Evolutionary conservation across 2,888 invertebrate genomes (phyloP), one percentile per base, ranked within the genome.

Genomic region (Campopleginae sp.): DNA sequence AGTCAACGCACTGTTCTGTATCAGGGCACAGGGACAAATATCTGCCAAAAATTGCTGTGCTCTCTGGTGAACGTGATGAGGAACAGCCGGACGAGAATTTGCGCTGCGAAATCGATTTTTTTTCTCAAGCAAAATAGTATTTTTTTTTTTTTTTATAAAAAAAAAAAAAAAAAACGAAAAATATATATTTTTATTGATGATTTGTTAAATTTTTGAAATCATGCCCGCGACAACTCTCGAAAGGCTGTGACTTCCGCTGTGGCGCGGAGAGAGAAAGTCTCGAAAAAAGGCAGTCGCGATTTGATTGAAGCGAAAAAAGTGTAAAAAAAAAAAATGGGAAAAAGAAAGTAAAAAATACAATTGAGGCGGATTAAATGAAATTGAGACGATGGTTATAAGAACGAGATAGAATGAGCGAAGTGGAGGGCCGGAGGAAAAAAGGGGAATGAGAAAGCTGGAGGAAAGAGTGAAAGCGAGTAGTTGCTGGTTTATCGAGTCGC

Each of bases 401-500:
- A 86, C 54, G 65, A 70, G 80, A 58, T 42, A 61, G 27, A 61
- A 33, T 42, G 72, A 51, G 48, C 7, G 38, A 38, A 58, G 46
- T 46, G 70, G 31, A 48, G 38, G 65, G 12, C 42, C 33, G 63
- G 80, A 27, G 48, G 44, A 31, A 19, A 31, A 70, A 54, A 31
- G 19, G 54, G 80, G 74, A 27, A 68, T 17, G 75, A 72, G 81
- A 61, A 68, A 65, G 42, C 78, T 65, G 70, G 80, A 71, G 81
- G 51, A 86, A 65, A 70, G 79, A 80, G 84, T 75, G 87, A 86
- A 83, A 86, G 85, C 86, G 83, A 87, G 88, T 82, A 91, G 91
- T 89, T 90, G 92, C 91, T 92, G 92, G 91, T 92, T 93, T 93
- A 93, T 93, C 90, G 92, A 92, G 92, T 92, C 92, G 88, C 88